phyloP scores from a whole-genome alignment of 2,113 vertebrate genomes.

The Ellobius talpinus region DNA sequence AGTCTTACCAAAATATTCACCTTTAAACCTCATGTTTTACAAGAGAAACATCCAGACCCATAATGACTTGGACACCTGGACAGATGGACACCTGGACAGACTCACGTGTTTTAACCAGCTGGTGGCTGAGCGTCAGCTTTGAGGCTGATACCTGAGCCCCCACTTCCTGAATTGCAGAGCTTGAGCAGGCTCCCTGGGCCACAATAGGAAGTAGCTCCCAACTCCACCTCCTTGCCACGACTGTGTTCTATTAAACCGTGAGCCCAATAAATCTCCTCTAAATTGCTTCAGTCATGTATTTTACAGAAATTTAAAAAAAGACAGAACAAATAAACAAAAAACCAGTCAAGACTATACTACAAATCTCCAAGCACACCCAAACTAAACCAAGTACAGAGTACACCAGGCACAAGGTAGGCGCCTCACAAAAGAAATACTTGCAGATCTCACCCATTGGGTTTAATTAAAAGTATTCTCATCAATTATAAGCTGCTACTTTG shows the following conservation, averaged over 20 bases:
- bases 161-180: not conserved
- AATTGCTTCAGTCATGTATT: not conserved
- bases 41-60: not conserved
- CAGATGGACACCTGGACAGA: too few species aligned
- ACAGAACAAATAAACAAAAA: too few species aligned
- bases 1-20: not conserved
- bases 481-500: not conserved
- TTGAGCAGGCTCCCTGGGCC: not conserved
- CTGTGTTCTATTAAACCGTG: not conserved
- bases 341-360: not conserved
- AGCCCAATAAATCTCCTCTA: not conserved
- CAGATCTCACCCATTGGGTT: not conserved
- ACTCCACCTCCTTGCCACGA: not conserved
- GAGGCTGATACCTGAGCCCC: not conserved
- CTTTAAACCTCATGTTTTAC: constrained; percentile 13
- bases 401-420: not conserved
- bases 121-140: not conserved
- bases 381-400: not conserved
- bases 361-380: not conserved
- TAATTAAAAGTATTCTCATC: not conserved
- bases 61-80: too few species aligned
- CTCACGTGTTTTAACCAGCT: not conserved
- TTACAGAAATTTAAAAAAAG: not conserved
- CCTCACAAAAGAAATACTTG: not conserved
- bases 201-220: not conserved